These are phyloP conservation scores for Zoanthus solanderi DNA, from an alignment of 92 coral and sea anemone genomes.

Conservation along the genomic window DNA sequence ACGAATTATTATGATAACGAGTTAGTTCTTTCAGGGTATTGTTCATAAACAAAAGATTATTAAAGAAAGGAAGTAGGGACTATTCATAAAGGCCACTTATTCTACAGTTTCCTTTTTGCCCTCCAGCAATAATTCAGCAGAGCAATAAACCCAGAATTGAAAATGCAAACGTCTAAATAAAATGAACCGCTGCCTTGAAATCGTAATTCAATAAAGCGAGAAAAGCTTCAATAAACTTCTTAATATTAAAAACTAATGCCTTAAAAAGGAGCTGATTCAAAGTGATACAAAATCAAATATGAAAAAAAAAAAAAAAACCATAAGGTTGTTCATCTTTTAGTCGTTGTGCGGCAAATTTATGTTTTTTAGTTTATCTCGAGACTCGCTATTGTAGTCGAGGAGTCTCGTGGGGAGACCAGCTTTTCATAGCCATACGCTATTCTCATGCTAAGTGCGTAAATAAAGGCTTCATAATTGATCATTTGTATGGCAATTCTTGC, in stretches of 20 bases:
- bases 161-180: slow-evolving; percentile 80
- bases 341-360: slow-evolving; percentile 33
- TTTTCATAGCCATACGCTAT: slow-evolving; percentile 82
- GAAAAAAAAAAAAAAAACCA: background rate
- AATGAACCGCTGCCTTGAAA: slow-evolving; percentile 57
- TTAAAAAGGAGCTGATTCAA: slow-evolving; percentile 35
- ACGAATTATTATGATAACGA: slow-evolving; percentile 88
- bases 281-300: slow-evolving; percentile 18
- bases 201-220: slow-evolving; percentile 86
- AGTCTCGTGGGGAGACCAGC: slow-evolving; percentile 86
- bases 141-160: slow-evolving; percentile 79
- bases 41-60: slow-evolving; percentile 95
- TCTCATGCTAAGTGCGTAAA: slow-evolving; percentile 95
- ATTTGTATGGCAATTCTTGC: slow-evolving; percentile 98
- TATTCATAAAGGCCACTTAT: slow-evolving; percentile 93
- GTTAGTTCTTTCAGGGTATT: slow-evolving; percentile 73
- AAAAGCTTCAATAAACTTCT: slow-evolving; percentile 78
- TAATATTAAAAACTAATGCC: slow-evolving; percentile 68
- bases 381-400: slow-evolving; percentile 71
- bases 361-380: slow-evolving; percentile 76
- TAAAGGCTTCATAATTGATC: slow-evolving; percentile 97
- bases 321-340: background rate
- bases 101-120: slow-evolving; percentile 77
- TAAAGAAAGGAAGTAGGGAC: slow-evolving; percentile 85
- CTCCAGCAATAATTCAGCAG: slow-evolving; percentile 88